A percentile compares a stretch with the other conserved stretches of the same genome.
phyloP scores from a whole-genome alignment of 1,140 invertebrate species.

The Drosophila nannoptera region DNA sequence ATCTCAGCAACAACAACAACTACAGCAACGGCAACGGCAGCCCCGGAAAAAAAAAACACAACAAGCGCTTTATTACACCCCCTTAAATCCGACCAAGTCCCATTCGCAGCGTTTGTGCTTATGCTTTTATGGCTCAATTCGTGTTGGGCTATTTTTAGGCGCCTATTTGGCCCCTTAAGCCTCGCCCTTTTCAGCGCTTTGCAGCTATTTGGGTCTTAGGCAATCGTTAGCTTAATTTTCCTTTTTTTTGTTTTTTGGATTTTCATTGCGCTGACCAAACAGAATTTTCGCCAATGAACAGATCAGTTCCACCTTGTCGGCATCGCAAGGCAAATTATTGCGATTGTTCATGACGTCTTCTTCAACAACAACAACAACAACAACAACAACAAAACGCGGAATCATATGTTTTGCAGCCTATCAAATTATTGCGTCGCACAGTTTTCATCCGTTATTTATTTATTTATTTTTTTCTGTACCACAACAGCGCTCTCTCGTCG shows the following conservation, averaged over 20 bases:
- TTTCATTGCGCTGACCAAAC: slow-evolving; percentile 14
- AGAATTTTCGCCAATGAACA: slow-evolving; percentile 35
- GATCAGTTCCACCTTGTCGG: slow-evolving; percentile 53
- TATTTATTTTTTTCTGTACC: slow-evolving; percentile 49
- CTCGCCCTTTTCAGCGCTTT: neutral
- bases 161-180: neutral
- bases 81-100: neutral
- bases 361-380: slow-evolving; percentile 22
- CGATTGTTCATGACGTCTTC: slow-evolving; percentile 57
- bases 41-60: neutral
- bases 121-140: slow-evolving; percentile 33
- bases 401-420: slow-evolving; percentile 65
- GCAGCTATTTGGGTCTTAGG: too few relatives aligned
- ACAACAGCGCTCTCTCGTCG: slow-evolving; percentile 5
- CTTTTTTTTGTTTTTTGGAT: slow-evolving; percentile 21
- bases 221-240: neutral
- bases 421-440: slow-evolving; percentile 53
- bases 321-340: slow-evolving; percentile 54
- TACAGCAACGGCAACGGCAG: neutral
- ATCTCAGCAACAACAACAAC: slow-evolving; percentile 3
- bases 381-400: slow-evolving; percentile 14
- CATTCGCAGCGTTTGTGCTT: neutral
- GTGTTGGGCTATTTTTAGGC: slow-evolving; percentile 53
- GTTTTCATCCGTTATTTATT: slow-evolving; percentile 5
- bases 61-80: neutral